phyloP scores from a whole-genome alignment of 2,888 invertebrate genomes.

The Drosophila formosana region DNA sequence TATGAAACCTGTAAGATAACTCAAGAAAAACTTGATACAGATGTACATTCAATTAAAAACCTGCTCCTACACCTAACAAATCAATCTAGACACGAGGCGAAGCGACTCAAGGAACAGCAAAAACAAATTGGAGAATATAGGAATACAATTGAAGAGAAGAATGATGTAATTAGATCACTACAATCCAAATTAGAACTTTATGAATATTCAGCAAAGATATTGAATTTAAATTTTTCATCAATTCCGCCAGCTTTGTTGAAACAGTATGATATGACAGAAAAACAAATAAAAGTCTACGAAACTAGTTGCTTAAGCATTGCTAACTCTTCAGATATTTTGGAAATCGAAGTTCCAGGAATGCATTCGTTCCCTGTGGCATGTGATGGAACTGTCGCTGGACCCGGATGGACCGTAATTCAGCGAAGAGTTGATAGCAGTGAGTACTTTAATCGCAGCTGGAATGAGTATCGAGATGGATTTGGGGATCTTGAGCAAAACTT shows the following conservation, averaged over 20 bases:
- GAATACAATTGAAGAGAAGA: slow-evolving; percentile 27
- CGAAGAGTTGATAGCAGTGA: slow-evolving; percentile 34
- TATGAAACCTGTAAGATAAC: background rate
- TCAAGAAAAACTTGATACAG: slow-evolving; percentile 25
- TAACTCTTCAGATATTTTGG: slow-evolving; percentile 26
- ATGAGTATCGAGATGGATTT: slow-evolving; percentile 43
- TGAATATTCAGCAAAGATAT: slow-evolving; percentile 4
- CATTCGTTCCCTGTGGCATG: slow-evolving; percentile 42
- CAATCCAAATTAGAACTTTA: slow-evolving; percentile 18
- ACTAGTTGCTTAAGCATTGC: slow-evolving; percentile 32
- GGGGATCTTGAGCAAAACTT: slow-evolving; percentile 41
- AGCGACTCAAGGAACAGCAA: slow-evolving; percentile 6
- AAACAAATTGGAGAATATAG: slow-evolving; percentile 35
- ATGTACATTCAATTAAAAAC: slow-evolving; percentile 20
- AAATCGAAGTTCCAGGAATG: slow-evolving; percentile 39
- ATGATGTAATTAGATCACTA: slow-evolving; percentile 28
- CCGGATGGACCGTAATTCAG: slow-evolving; percentile 53
- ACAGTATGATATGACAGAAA: slow-evolving; percentile 5
- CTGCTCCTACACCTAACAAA: slow-evolving; percentile 15
- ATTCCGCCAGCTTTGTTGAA: slow-evolving; percentile 11
- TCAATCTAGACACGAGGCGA: slow-evolving; percentile 6
- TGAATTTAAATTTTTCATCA: slow-evolving; percentile 5
- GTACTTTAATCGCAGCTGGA: slow-evolving; percentile 43
- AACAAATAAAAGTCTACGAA: slow-evolving; percentile 14
- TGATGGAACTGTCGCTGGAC: slow-evolving; percentile 45